These are phyloP conservation scores for Willowsia nigromaculata DNA, from an alignment of 2,888 invertebrate species.

Conservation along the genomic window DNA sequence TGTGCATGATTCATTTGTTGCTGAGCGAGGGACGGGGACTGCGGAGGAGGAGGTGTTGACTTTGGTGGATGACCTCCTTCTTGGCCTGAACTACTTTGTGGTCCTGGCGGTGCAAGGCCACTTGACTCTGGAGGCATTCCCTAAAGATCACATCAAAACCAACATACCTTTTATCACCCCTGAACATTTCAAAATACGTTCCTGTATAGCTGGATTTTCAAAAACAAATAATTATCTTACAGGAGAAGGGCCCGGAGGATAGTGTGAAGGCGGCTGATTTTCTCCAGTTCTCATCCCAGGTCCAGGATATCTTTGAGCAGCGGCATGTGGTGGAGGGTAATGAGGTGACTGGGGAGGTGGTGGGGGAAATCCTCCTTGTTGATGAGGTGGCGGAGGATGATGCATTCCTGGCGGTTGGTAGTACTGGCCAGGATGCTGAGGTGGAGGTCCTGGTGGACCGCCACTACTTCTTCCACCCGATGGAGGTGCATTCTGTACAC, in stretches of 20 bases:
- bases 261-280: constrained; percentile 75
- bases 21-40: constrained; percentile 76
- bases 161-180: not conserved
- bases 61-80: constrained; percentile 76
- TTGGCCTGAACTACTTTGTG: constrained; percentile 74
- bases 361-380: constrained; percentile 74
- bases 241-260: constrained; percentile 76
- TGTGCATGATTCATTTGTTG: constrained; percentile 76
- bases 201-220: not conserved
- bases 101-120: constrained; percentile 73
- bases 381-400: constrained; percentile 69
- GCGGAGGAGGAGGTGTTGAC: constrained; percentile 78
- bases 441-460: constrained; percentile 69
- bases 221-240: constrained; percentile 42
- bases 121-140: constrained; percentile 74
- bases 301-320: constrained; percentile 77
- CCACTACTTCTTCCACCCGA: constrained; percentile 73
- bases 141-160: constrained; percentile 48
- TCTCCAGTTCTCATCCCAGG: constrained; percentile 77
- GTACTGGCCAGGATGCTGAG: constrained; percentile 74
- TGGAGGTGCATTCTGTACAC: constrained; percentile 72
- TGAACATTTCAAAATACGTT: not conserved
- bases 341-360: constrained; percentile 78
- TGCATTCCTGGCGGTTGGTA: constrained; percentile 72
- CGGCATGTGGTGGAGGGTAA: constrained; percentile 76